phyloP scores from a whole-genome alignment of 1,140 invertebrate species.

The Drosophila tropicalis region DNA sequence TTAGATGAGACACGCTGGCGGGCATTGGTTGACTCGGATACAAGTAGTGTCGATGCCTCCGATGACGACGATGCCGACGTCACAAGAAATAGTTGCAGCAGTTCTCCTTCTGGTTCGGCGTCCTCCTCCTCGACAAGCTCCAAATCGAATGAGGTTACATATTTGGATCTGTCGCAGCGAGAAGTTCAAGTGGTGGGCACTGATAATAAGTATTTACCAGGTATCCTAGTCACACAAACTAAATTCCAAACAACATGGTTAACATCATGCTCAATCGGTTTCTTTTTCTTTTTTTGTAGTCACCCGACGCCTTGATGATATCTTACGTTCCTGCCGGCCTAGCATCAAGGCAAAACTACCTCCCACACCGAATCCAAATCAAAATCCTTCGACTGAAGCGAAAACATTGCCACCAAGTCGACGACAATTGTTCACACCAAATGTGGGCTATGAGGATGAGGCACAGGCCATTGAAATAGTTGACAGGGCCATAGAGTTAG shows the following conservation, averaged over 20 bases:
- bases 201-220: conserved; percentile 28
- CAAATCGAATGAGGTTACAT: conserved; percentile 43
- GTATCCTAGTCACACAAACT: conserved; percentile 4
- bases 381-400: not conserved
- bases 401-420: conserved; percentile 24
- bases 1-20: conserved; percentile 66
- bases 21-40: conserved; percentile 53
- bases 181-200: conserved; percentile 61
- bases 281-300: conserved; percentile 18
- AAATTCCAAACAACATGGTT: too few species aligned
- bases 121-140: not conserved
- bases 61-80: conserved; percentile 62
- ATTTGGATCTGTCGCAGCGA: conserved; percentile 66
- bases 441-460: conserved; percentile 56
- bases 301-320: conserved; percentile 54
- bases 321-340: conserved; percentile 58
- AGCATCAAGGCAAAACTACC: conserved; percentile 40
- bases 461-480: conserved; percentile 42
- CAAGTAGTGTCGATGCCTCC: conserved; percentile 58
- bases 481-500: conserved; percentile 39
- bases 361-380: conserved; percentile 22
- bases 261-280: not conserved
- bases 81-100: conserved; percentile 30
- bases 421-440: conserved; percentile 65
- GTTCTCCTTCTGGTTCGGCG: not conserved